A percentile compares a stretch with the other conserved stretches of the same genome.
Conservation (phyloP, 2,113 vertebrate genomes). For the Myrmecophaga tridactyla region DNA sequence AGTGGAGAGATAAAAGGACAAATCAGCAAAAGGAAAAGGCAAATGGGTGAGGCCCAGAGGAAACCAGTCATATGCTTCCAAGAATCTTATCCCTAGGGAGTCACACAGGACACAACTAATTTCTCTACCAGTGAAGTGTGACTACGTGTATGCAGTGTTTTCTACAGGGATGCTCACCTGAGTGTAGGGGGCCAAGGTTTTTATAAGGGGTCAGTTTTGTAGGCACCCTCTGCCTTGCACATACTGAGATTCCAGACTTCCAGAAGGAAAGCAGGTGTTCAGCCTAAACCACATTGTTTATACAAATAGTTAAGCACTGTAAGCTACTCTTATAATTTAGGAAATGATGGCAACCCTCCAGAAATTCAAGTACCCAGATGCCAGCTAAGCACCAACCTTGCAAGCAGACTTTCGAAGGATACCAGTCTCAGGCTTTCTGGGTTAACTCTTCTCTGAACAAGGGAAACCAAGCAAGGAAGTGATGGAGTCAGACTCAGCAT, state of each 20-base stretch:
- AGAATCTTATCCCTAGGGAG: background rate
- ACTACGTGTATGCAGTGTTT: background rate
- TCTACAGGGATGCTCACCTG: background rate
- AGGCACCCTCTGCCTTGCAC: background rate
- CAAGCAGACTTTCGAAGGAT: background rate
- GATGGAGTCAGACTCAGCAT: background rate
- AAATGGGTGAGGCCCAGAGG: background rate
- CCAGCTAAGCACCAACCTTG: background rate
- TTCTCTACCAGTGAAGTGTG: background rate
- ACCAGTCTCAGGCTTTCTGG: background rate
- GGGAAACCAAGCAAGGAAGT: background rate
- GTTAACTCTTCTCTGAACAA: background rate
- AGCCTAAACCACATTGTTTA: background rate
- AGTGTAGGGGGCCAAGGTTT: background rate
- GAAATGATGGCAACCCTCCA: background rate
- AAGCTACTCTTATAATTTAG: background rate
- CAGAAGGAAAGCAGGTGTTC: background rate
- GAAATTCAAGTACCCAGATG: background rate
- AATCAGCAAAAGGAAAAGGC: background rate
- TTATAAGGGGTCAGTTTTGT: fast-evolving
- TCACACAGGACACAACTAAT: background rate
- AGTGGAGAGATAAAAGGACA: background rate
- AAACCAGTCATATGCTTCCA: background rate
- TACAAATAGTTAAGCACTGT: background rate
- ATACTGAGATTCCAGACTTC: background rate